phyloP scores from a whole-genome alignment of 2,113 vertebrate genomes.

The Pelecanus crispus region DNA sequence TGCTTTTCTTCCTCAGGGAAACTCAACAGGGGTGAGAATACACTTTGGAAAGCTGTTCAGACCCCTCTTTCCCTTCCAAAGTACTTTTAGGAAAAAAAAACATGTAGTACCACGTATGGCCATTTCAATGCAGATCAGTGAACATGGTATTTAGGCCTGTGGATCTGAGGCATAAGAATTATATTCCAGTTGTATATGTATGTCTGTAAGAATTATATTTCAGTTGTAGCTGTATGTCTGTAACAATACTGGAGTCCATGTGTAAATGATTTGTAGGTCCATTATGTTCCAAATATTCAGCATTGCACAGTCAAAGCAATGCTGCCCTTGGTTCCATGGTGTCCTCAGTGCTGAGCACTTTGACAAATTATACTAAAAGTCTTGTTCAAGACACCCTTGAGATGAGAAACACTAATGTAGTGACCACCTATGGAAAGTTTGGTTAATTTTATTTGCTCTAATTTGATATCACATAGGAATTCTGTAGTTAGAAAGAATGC shows the following conservation, averaged over 20 bases:
- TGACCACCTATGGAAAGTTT: background rate
- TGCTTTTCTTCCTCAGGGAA: background rate
- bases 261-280: background rate
- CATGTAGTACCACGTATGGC: fast-evolving
- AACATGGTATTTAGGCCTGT: background rate
- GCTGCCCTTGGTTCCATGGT: background rate
- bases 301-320: background rate
- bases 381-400: background rate
- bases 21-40: background rate
- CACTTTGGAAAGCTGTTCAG: background rate
- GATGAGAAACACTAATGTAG: background rate
- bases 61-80: background rate
- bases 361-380: background rate
- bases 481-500: background rate
- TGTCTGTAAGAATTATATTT: background rate
- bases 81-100: background rate
- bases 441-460: background rate
- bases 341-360: background rate
- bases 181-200: background rate
- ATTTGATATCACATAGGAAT: background rate
- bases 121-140: background rate
- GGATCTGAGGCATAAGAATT: background rate
- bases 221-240: background rate
- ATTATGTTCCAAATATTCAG: background rate
- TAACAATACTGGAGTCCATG: background rate